Conservation (phyloP, 2,888 invertebrate species). For the Cordylochernes scorpioides region DNA sequence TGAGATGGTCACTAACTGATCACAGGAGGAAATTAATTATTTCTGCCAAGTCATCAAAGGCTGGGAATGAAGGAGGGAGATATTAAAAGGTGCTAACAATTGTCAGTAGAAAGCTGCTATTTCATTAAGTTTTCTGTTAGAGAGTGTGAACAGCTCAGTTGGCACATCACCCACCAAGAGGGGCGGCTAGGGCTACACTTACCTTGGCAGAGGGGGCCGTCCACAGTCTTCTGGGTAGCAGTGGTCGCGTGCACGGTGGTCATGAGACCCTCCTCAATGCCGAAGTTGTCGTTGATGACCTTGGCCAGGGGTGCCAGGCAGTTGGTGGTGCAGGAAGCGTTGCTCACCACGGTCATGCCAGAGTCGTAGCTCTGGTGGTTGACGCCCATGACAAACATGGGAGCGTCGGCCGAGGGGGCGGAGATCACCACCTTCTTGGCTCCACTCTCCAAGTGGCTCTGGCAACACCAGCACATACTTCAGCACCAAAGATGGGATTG, state of each 20-base stretch:
- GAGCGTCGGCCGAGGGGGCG: constrained; percentile 93
- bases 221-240: constrained; percentile 90
- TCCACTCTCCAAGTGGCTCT: constrained; percentile 59
- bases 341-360: constrained; percentile 52
- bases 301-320: constrained; percentile 91
- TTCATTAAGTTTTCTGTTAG: no score
- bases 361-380: constrained; percentile 70
- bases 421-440: constrained; percentile 92
- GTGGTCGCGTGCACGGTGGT: constrained; percentile 92
- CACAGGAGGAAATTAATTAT: no score
- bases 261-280: constrained; percentile 80
- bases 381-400: constrained; percentile 93
- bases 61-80: no score
- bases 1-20: no score
- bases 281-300: constrained; percentile 82
- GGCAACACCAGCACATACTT: constrained; percentile 12
- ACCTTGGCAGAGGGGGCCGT: no score
- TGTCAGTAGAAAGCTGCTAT: no score
- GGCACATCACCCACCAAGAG: no score
- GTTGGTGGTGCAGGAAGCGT: constrained; percentile 97
- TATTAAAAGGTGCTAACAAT: no score
- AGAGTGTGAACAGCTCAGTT: no score
- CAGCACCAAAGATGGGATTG: no score
- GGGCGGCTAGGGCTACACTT: no score
- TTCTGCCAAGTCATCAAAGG: no score